Evolutionary conservation across 2,113 vertebrate genomes (phyloP), one percentile per base, ranked within the genome.

Genomic region (Ramphastos sulfuratus): DNA sequence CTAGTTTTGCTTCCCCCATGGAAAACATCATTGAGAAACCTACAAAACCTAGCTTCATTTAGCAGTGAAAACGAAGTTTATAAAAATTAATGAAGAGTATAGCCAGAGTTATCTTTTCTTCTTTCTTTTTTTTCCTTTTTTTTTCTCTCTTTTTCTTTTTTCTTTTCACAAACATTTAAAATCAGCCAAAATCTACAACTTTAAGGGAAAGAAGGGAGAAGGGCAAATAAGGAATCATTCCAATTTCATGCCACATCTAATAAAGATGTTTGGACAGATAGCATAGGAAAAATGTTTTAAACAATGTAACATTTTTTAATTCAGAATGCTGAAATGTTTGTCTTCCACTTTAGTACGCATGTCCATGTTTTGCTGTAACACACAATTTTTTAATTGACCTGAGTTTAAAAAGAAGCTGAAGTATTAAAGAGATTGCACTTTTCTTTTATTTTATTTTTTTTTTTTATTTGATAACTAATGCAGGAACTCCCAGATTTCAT

Each of bases 271-370:
- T 86, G 69, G 39, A 80, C 37, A 84, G 73, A 66, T 83, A 88
- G 10, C 88, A 74, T 7, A 74, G 52, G 31, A 60, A 63, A 28
- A 15, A 8, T 30, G 6, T 44, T 84, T 72, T 33, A 69, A 92
- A 72, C 16, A 85, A 74, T 6, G 4, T 23, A 79, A 67, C 13
- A 67, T 87, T 95, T 94, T 80, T 33, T 90, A 78, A 58, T 90
- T 84, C 44, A 78, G 65, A 92, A 94, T 65, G 37, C 61, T 78
- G 88, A 96, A 90, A 72, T 71, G 65, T 82, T 92, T 90, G 10
- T 72, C 82, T 94, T 93, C n/a, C 55, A 75, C 54, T 54, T 78
- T 94, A 81, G 72, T 88, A 67, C 44, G 52, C 42, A 56, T 52
- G 58, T 65, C 83, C 84, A 5, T 83, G 54, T 86, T 92, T 86